Conservation (phyloP, 2,113 vertebrate genomes). For the Pangasianodon gigas region DNA sequence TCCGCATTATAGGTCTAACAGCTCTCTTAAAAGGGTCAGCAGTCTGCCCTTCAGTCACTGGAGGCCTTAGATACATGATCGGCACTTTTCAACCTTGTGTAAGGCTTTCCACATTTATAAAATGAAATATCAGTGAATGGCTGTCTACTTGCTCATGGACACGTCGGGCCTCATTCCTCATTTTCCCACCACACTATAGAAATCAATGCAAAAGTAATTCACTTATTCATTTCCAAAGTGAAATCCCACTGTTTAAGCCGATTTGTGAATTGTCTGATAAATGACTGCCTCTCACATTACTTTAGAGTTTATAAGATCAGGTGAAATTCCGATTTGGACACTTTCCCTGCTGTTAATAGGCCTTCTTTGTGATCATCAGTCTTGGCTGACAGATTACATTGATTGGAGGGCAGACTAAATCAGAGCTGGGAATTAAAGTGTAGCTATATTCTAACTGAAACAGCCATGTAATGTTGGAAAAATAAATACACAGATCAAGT, state of each 20-base stretch:
- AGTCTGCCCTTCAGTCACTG: slow-evolving; percentile 66
- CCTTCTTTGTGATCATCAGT: slow-evolving; percentile 74
- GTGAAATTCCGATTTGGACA: slow-evolving; percentile 66
- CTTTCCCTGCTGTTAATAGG: slow-evolving; percentile 70
- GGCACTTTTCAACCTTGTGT: slow-evolving; percentile 68
- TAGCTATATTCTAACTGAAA: slow-evolving; percentile 70
- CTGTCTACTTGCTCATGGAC: slow-evolving; percentile 61
- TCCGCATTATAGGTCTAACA: slow-evolving; percentile 72
- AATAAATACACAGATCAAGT: slow-evolving; percentile 10
- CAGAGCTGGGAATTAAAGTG: slow-evolving; percentile 71
- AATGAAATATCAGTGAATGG: slow-evolving; percentile 70
- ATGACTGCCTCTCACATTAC: slow-evolving; percentile 68
- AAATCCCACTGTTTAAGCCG: slow-evolving; percentile 63
- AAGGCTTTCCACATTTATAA: slow-evolving; percentile 63
- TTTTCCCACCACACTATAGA: slow-evolving; percentile 71
- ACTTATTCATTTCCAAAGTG: slow-evolving; percentile 76
- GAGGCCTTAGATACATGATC: slow-evolving; percentile 68
- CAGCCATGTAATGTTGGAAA: slow-evolving; percentile 54
- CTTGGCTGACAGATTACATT: slow-evolving; percentile 74
- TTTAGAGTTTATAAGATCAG: slow-evolving; percentile 63
- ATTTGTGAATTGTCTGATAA: slow-evolving; percentile 73
- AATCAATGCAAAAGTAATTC: slow-evolving; percentile 77
- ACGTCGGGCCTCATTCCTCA: slow-evolving; percentile 58
- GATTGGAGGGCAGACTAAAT: slow-evolving; percentile 74
- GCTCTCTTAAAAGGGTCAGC: slow-evolving; percentile 74